Evolutionary conservation across 2,797 vertebrate genomes (phyloP).

Genomic region (Scolopax rusticola): DNA sequence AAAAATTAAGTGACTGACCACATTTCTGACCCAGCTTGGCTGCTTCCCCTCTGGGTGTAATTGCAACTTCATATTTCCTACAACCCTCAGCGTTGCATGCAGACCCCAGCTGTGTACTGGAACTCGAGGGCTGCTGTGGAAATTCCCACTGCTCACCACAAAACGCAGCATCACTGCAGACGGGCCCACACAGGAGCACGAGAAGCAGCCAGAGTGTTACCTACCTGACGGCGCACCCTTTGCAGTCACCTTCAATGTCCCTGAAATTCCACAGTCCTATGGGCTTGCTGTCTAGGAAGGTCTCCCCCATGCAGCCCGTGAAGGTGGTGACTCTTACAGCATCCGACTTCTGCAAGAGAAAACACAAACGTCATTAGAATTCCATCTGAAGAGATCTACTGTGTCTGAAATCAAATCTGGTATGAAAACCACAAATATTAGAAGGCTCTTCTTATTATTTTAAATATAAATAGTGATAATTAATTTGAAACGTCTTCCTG

Average conservation of each 20-base stretch:
- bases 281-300: conserved; percentile 92
- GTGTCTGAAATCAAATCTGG: background rate
- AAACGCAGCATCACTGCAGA: accelerated
- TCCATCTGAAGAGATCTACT: background rate
- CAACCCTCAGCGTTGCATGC: background rate
- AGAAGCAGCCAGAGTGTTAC: background rate
- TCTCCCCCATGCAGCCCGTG: conserved; percentile 96
- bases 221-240: conserved; percentile 94
- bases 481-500: background rate
- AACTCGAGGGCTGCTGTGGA: background rate
- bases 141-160: background rate
- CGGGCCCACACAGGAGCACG: background rate
- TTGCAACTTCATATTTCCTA: background rate
- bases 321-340: conserved; percentile 91
- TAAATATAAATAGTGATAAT: background rate
- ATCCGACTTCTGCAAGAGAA: conserved; percentile 89
- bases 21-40: background rate
- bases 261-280: conserved; percentile 98
- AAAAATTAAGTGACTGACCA: background rate
- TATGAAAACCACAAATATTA: background rate
- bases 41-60: background rate
- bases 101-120: background rate
- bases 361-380: background rate
- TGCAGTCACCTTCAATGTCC: conserved; percentile 93
- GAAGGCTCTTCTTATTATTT: background rate